Evolutionary conservation across 2,797 vertebrate species (phyloP), one percentile per base, ranked within the genome.

Genomic region (Megaceryle alcyon): DNA sequence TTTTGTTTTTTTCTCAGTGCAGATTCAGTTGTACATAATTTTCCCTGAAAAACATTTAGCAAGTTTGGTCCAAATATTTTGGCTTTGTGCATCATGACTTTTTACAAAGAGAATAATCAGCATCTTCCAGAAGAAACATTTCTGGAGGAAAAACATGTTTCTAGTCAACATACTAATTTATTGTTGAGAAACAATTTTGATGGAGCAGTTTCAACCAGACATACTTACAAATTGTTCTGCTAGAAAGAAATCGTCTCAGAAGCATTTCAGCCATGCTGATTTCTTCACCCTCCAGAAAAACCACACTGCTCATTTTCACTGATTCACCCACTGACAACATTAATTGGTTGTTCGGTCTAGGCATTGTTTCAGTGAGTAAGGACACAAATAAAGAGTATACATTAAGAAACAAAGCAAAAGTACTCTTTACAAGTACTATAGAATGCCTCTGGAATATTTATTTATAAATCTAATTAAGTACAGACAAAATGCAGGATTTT

Each of bases 251-350:
- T 41, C 0, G 1, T 41, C 88, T 93, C 75, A 60, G 57, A 92
- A 93, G 81, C 78, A 91, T 89, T 89, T 92, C 92, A 92, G 75
- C 64, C 93, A 91, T 43, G 78, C 25, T 71, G 81, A 85, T 87
- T 87, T 93, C 83, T 95, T 95, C 82, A 80, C 64, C 60, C 81
- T 68, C 53, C 66, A 80, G 83, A 75, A 85, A 91, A 93, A 85
- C 29, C 71, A 57, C 70, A 85, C 49, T 39, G 64, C 54, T 94
- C 53, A 70, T 82, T 92, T 69, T 73, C 70, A 90, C 90, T 82
- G 86, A 49, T 94, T 94, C 51, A 92, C 83, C 35, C 68, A 44
- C n/a, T 93, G 84, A 60, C 70, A 88, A 37, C 60, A 53, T 77
- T 72, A 57, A 90, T 63, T 1, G 14, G 31, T 76, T 14, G 33